Percentiles rank a stretch among this genome's conserved stretches.
phyloP scores from a whole-genome alignment of 2,797 vertebrate species.

The Premnoplex brunnescens region DNA sequence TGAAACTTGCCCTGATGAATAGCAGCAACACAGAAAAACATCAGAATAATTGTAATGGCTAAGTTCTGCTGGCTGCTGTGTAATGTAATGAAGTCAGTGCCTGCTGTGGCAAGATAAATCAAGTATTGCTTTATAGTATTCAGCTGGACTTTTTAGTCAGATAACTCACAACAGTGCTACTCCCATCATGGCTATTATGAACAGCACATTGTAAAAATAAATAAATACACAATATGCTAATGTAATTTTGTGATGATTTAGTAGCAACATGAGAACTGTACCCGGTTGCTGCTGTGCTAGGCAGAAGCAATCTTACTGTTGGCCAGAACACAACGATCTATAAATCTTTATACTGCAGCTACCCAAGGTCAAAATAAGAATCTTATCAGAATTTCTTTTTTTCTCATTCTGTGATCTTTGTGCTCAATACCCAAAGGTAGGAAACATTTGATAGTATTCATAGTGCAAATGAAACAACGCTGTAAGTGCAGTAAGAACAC shows the following conservation, averaged over 20 bases:
- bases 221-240: conserved; percentile 28
- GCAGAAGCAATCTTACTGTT: not conserved
- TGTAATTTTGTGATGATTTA: conserved; percentile 38
- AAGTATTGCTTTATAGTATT: not conserved
- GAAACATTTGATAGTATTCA: not conserved
- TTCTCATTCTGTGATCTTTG: not conserved
- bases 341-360: not conserved
- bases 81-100: conserved; percentile 28
- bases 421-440: not conserved
- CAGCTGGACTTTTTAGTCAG: conserved; percentile 13
- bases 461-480: not conserved
- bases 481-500: not conserved
- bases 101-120: conserved; percentile 40
- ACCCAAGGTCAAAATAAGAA: not conserved
- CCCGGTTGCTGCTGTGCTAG: not conserved
- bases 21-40: not conserved
- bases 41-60: conserved; percentile 6
- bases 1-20: conserved; percentile 23
- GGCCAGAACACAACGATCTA: not conserved
- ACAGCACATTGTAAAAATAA: not conserved
- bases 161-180: not conserved
- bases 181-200: not conserved
- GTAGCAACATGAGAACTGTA: not conserved
- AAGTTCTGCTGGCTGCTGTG: not conserved
- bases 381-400: not conserved